Conservation (phyloP, 2,113 vertebrate species). For the Leptosomus discolor region DNA sequence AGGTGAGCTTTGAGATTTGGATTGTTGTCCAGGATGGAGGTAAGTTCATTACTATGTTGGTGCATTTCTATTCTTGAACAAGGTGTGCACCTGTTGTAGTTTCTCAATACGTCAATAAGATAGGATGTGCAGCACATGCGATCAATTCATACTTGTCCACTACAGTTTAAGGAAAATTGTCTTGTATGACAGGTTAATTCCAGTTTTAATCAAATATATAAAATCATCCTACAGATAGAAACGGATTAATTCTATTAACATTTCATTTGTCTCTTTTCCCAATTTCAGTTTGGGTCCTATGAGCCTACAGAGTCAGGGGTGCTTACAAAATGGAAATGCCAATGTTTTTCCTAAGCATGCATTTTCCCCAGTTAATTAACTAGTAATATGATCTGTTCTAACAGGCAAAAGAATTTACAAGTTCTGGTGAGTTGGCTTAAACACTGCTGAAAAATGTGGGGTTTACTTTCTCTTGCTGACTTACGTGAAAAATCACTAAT, state of each 20-base stretch:
- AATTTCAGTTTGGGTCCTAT: neutral
- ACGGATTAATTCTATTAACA: neutral
- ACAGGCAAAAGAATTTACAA: neutral
- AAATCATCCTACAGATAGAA: neutral
- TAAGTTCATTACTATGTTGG: neutral
- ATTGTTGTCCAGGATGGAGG: neutral
- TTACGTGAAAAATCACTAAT: neutral
- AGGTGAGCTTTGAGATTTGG: neutral
- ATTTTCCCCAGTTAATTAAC: neutral
- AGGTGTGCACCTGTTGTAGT: neutral
- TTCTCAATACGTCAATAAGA: neutral
- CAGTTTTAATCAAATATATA: neutral
- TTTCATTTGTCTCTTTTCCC: neutral
- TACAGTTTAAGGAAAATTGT: neutral
- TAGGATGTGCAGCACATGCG: rapidly evolving
- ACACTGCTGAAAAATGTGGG: neutral
- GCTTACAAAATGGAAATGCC: neutral
- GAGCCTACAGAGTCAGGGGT: neutral
- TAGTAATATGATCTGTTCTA: neutral
- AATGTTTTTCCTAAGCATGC: neutral
- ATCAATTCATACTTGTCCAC: neutral
- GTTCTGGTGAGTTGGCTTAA: neutral
- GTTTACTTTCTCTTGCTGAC: neutral
- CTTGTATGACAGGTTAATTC: neutral
- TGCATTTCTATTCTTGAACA: neutral